These are phyloP conservation scores for Macrosteles quadrilineatus DNA, from an alignment of 1,140 invertebrate genomes.

Conservation along the genomic window DNA sequence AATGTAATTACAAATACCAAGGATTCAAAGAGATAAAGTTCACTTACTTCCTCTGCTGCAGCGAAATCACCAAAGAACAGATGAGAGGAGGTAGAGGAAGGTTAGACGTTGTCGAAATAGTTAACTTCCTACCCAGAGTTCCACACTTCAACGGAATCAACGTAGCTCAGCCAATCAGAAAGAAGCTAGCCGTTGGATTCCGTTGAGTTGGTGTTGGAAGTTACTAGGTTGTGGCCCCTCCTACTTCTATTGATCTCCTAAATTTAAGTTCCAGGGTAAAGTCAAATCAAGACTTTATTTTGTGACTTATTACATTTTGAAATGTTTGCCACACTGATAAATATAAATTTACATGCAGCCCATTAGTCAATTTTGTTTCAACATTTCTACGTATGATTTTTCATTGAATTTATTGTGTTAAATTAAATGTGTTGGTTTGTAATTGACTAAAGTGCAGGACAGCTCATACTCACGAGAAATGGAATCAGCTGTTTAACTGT, in stretches of 20 bases:
- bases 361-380: too few species aligned
- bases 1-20: background rate
- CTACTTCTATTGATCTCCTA: conserved; percentile 52
- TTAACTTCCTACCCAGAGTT: background rate
- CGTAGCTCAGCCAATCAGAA: conserved; percentile 30
- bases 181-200: conserved; percentile 2
- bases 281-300: background rate
- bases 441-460: too few species aligned
- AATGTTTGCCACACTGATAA: too few species aligned
- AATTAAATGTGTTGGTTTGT: too few species aligned
- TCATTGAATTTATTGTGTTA: too few species aligned
- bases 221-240: conserved; percentile 42
- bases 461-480: conserved; percentile 10
- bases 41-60: conserved; percentile 35
- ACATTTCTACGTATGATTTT: too few species aligned
- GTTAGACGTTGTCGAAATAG: conserved; percentile 25
- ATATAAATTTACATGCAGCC: too few species aligned
- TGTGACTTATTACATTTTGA: background rate
- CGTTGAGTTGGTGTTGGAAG: conserved; percentile 35
- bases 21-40: conserved; percentile 16
- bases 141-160: conserved; percentile 20
- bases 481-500: conserved; percentile 41
- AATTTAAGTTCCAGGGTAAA: conserved; percentile 42
- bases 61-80: conserved; percentile 64
- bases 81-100: conserved; percentile 53